phyloP scores from a whole-genome alignment of 1,140 invertebrate genomes.

The Bombus terrestris region DNA sequence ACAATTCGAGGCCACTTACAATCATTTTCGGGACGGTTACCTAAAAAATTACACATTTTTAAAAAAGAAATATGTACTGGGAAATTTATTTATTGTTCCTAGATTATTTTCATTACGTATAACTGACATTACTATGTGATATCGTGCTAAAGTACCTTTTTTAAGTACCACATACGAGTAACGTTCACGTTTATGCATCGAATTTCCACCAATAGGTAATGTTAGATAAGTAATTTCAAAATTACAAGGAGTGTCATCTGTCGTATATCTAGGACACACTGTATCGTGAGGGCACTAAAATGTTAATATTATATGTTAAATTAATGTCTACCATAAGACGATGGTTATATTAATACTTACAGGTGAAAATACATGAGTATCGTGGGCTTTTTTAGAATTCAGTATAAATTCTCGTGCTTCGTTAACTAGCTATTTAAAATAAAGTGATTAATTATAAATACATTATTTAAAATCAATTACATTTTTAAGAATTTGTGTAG shows the following conservation, averaged over 20 bases:
- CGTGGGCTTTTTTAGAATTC: conserved; percentile 67
- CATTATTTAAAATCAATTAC: conserved; percentile 32
- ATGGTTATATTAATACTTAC: conserved; percentile 81
- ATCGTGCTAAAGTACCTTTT: conserved; percentile 84
- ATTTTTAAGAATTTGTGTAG: neutral
- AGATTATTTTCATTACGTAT: neutral
- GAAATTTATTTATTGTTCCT: neutral
- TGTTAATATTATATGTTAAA: neutral
- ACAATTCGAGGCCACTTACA: conserved; percentile 91
- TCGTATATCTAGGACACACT: conserved; percentile 87
- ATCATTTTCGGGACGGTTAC: conserved; percentile 78
- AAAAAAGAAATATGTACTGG: neutral
- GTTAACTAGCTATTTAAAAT: conserved; percentile 84
- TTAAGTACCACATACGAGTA: conserved; percentile 91
- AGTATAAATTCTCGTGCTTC: conserved; percentile 90
- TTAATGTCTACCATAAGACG: neutral
- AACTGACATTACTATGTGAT: neutral
- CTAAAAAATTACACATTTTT: conserved; percentile 65
- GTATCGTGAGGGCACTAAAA: conserved; percentile 91
- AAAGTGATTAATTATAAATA: conserved; percentile 37
- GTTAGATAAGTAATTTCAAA: conserved; percentile 87
- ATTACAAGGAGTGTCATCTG: conserved; percentile 88
- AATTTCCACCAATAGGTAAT: conserved; percentile 81
- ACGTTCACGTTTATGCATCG: conserved; percentile 81
- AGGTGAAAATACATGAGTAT: conserved; percentile 88